Conservation (phyloP, 2,797 vertebrate genomes). For the Myotis daubentonii region DNA sequence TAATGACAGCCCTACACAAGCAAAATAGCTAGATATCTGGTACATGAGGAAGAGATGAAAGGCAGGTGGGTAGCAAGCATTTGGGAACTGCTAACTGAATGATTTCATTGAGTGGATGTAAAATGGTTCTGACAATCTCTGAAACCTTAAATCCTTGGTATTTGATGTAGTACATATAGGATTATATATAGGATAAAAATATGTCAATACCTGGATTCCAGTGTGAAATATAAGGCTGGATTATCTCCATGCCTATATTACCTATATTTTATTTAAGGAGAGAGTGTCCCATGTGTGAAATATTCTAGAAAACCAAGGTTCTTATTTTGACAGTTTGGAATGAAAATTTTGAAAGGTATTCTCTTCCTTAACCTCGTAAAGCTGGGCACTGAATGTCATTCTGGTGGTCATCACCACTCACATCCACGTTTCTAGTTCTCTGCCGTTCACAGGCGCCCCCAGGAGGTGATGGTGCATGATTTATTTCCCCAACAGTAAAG, state of each 20-base stretch:
- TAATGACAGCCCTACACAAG: neutral
- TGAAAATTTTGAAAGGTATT: neutral
- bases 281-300: neutral
- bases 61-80: neutral
- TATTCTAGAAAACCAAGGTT: neutral
- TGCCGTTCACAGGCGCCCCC: neutral
- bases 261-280: slow-evolving; percentile 19
- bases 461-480: neutral
- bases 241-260: neutral
- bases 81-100: neutral
- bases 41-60: neutral
- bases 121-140: neutral
- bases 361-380: neutral
- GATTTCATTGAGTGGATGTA: neutral
- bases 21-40: neutral
- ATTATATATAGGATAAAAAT: neutral
- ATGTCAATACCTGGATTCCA: neutral
- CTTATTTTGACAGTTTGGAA: neutral
- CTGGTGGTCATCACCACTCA: neutral
- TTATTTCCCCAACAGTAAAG: neutral
- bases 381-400: neutral
- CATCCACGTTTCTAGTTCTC: neutral
- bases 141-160: slow-evolving; percentile 4
- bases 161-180: neutral
- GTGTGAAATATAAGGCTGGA: neutral